Base-by-base conservation (phyloP, 1,140 invertebrate genomes). In the Zaprionus africanus region DNA sequence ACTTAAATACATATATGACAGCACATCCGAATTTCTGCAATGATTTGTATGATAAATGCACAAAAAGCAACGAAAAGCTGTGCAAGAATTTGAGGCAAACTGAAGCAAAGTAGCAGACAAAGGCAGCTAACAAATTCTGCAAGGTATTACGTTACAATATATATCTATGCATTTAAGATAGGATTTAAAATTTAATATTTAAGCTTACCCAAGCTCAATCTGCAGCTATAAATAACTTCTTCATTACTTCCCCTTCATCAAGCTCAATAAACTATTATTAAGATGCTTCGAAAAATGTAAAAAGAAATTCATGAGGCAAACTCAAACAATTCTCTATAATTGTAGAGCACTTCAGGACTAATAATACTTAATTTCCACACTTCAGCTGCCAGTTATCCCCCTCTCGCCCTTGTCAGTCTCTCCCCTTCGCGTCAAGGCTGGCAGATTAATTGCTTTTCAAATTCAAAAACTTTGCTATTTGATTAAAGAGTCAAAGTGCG, bases 381-480 rank as follows among this genome's bases (percentile, higher is more conserved):
- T 51, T 51, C 46, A 46, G 41, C n/a, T 46, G 36, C 36, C n/a
- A 15, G 41, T 9, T 61, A n/a, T 28, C 1, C 9, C n/a, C 7
- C 15, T 5, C 36, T 56, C 6, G 11, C 15, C 22, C 19, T 38
- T 17, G 0, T 11, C 19, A 7, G 12, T 22, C 6, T 5, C 31
- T 36, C 41, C 5, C 60, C 7, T 43, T 38, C n/a, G 6, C 24
- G 1, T 28, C 38, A 38, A 38, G 36, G 41, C 41, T 51, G 46
- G 19, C 19, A 51, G 46, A 51, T 51, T 24, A 51, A 51, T 51
- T 51, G 46, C 46, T 51, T 51, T 51, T 24, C 46, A 51, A 51
- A 51, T 51, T 51, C 46, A 51, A 51, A 51, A 51, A 51, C 46
- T 51, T 51, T 51, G 46, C 46, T 51, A 51, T 51, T 51, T 51